Evolutionary conservation across 2,113 vertebrate genomes (phyloP).

Genomic region (Tursiops truncatus): DNA sequence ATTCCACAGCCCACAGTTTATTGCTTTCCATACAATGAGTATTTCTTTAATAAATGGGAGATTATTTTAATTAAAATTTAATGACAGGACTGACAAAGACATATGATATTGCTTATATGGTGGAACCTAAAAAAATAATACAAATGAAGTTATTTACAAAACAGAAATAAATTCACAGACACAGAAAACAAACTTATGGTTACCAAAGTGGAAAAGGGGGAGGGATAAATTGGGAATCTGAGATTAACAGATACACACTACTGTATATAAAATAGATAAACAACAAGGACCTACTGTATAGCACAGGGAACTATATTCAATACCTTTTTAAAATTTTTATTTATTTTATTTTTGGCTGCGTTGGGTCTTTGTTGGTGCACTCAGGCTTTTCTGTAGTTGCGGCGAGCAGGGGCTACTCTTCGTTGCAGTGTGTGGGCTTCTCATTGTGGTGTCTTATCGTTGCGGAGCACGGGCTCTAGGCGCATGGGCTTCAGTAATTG

Average conservation of each 20-base stretch:
- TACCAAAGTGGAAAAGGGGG: not conserved
- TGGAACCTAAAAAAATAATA: not conserved
- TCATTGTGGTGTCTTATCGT: too few relatives aligned
- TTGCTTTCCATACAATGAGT: not conserved
- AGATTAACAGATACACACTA: not conserved
- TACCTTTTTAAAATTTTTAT: too few relatives aligned
- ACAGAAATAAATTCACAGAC: not conserved
- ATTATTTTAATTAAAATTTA: not conserved
- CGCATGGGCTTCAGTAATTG: too few relatives aligned
- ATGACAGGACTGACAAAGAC: not conserved
- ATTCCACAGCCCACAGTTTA: not conserved
- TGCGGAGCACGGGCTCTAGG: too few relatives aligned
- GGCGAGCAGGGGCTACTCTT: too few relatives aligned
- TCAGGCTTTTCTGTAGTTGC: too few relatives aligned
- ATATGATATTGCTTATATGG: not conserved
- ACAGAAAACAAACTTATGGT: not conserved
- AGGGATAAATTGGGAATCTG: not conserved
- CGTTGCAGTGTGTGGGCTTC: too few relatives aligned
- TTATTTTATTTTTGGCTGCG: too few relatives aligned
- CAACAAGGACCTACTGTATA: not conserved
- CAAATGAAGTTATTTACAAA: not conserved
- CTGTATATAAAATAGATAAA: not conserved
- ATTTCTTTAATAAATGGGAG: slow-evolving; percentile 3
- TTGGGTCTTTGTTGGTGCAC: too few relatives aligned
- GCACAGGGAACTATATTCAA: not conserved